phyloP scores from a whole-genome alignment of 2,797 vertebrate genomes.

The Rhinogobio ventralis region DNA sequence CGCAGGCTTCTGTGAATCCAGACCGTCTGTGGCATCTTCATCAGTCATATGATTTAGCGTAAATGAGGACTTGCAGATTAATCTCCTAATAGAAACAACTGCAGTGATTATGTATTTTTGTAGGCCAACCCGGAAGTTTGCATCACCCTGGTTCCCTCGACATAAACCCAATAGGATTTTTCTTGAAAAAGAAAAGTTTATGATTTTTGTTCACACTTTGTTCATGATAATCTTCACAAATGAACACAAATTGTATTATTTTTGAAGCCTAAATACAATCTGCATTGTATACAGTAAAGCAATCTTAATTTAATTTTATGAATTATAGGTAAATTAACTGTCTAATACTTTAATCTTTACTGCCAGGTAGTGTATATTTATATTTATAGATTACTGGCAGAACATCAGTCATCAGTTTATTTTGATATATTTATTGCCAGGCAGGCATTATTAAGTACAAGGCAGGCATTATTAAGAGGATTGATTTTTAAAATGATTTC shows the following conservation, averaged over 20 bases:
- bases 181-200: too few relatives aligned
- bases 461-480: background rate
- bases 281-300: background rate
- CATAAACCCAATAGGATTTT: background rate
- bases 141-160: background rate
- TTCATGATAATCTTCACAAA: too few relatives aligned
- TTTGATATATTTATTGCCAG: background rate
- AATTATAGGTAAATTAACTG: background rate
- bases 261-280: too few relatives aligned
- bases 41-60: background rate
- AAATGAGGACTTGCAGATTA: background rate
- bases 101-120: background rate
- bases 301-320: background rate
- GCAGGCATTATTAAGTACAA: background rate
- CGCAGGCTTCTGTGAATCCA: conserved; percentile 1
- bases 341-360: background rate
- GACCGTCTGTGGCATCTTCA: conserved; percentile 20
- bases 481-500: conserved; percentile 6
- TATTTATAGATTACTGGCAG: background rate
- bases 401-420: background rate
- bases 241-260: too few relatives aligned
- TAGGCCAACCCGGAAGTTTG: background rate
- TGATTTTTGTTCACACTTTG: too few relatives aligned
- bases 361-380: background rate
- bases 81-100: background rate